Base-by-base conservation (phyloP, 1,140 invertebrate species). In the Agraylea sexmaculata region DNA sequence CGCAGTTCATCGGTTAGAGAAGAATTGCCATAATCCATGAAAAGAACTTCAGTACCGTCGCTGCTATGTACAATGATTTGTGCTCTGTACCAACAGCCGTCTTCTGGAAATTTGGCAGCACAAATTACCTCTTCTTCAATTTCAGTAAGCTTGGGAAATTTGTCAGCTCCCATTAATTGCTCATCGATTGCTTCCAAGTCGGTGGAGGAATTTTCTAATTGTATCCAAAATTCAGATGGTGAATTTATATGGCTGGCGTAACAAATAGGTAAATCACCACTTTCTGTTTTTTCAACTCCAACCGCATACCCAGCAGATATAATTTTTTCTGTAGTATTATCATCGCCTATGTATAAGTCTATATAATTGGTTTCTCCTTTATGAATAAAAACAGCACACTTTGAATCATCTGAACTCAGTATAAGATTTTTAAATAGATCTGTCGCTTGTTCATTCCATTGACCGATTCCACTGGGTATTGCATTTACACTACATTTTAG, bases 21-120 rank as follows among this genome's bases (percentile, higher is more conserved):
- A 0, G 73, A 73, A 55, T 83, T 83, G 15, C 80, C 80, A 51
- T 83, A 83, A 60, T 84, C 81, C 54, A 82, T 74, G 50, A 80
- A 82, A 1, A 77, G 51, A 1, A 82, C 77, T 59, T 79, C 75
- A 3, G 68, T 74, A 4, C 68, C 74, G 8, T 66, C 61, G 2
- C 73, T 72, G 2, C 69, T 68, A 30, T 74, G 66, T 5, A 70
- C 69, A 17, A 80, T 57, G 22, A 82, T 64, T 53, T 76, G 69
- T 0, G 77, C 78, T 23, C 80, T 62, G 50, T 83, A 83, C 78
- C 78, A 83, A 11, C 62, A 60, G 11, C 68, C 71, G 51, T 82
- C 78, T 43, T 80, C 78, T 1, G 74, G 68, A 52, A 76, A 83
- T 37, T 76, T 68, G 0, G 77, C 79, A 0, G 76, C 78, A 45